Percentiles rank a stretch among this genome's conserved stretches.
phyloP scores from a whole-genome alignment of 2,113 vertebrate species.

The Acinonyx jubatus region DNA sequence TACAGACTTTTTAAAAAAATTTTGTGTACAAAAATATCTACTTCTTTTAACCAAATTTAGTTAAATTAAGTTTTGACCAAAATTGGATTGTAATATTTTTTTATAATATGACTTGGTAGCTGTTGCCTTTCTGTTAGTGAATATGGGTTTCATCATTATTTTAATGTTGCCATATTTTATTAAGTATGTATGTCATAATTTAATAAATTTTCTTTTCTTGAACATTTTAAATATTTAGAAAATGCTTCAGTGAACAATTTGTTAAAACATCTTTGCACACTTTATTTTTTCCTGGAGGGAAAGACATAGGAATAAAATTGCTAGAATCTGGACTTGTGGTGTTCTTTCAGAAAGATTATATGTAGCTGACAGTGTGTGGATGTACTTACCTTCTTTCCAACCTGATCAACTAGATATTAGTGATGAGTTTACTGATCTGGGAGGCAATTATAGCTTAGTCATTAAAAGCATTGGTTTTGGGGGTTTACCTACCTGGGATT shows the following conservation, averaged over 20 bases:
- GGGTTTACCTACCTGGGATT: background rate
- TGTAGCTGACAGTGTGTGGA: background rate
- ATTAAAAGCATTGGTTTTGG: background rate
- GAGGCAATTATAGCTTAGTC: background rate
- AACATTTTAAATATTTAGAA: background rate
- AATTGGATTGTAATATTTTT: background rate
- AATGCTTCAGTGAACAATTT: background rate
- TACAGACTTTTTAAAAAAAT: background rate
- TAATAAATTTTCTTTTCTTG: background rate
- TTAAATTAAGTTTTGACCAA: slow-evolving; percentile 4
- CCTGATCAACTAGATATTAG: background rate
- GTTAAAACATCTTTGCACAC: background rate
- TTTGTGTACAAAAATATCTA: background rate
- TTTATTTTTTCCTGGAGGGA: background rate
- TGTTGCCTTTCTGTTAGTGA: background rate
- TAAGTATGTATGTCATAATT: background rate
- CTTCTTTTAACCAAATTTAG: background rate
- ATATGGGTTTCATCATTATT: background rate
- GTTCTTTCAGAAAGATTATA: background rate
- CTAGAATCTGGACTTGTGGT: background rate
- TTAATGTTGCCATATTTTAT: background rate
- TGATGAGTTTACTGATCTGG: background rate
- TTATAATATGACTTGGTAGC: background rate
- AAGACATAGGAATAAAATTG: background rate
- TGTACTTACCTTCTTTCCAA: background rate